phyloP scores from a whole-genome alignment of 2,113 vertebrate genomes.

The Ginglymostoma cirratum region DNA sequence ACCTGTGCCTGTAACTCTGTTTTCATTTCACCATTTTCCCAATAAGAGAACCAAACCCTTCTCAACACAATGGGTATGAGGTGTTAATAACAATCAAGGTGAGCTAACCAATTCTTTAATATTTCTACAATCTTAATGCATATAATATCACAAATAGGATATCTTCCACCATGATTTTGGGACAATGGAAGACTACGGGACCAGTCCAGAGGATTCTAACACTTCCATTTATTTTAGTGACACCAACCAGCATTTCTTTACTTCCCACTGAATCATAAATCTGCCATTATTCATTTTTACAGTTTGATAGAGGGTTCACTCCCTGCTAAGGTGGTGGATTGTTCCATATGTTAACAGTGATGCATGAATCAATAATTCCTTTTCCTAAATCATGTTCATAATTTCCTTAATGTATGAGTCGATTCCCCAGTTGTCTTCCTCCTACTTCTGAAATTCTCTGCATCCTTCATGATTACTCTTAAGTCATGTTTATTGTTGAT shows the following conservation, averaged over 20 bases:
- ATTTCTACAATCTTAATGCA: background rate
- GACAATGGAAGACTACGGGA: background rate
- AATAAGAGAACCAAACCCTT: background rate
- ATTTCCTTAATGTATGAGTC: background rate
- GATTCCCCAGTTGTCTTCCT: background rate
- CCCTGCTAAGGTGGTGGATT: background rate
- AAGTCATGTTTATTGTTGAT: background rate
- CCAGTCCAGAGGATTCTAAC: background rate
- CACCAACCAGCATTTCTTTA: background rate
- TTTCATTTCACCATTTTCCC: background rate
- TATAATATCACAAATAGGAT: background rate
- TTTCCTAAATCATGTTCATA: background rate
- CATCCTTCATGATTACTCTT: background rate
- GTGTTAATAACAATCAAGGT: background rate
- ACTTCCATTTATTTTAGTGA: background rate
- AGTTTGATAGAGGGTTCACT: background rate
- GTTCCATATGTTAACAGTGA: background rate
- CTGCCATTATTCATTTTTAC: background rate
- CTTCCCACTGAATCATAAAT: background rate
- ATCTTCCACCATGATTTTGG: background rate
- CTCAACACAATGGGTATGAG: background rate
- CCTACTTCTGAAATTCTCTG: background rate
- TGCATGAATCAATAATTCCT: background rate
- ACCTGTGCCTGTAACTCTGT: background rate
- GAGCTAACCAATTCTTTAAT: background rate